Evolutionary conservation across 2,113 vertebrate species (phyloP).

Genomic region (Callorhinus ursinus): DNA sequence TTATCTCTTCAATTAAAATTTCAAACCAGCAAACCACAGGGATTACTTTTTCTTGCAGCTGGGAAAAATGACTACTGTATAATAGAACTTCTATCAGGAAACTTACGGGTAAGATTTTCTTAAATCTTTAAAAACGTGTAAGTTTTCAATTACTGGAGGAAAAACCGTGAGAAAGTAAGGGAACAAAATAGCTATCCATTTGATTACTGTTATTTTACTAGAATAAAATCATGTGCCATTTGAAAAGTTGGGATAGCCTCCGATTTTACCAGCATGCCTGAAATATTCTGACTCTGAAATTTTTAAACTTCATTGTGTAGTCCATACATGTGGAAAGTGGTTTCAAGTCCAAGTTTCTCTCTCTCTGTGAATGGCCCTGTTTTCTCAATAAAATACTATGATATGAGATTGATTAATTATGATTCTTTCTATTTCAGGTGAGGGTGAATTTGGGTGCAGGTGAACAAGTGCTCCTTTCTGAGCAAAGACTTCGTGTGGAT

Average conservation of each 20-base stretch:
- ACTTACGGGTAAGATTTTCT: slow-evolving; percentile 86
- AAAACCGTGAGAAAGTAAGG: not conserved
- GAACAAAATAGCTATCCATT: not conserved
- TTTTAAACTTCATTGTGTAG: not conserved
- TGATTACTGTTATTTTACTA: not conserved
- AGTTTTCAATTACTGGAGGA: not conserved
- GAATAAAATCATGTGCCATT: not conserved
- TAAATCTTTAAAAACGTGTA: not conserved
- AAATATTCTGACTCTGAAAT: not conserved
- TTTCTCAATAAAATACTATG: not conserved
- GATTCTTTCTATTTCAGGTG: slow-evolving; percentile 84
- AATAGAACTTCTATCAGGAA: slow-evolving; percentile 89
- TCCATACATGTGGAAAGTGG: not conserved
- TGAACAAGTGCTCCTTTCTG: slow-evolving; percentile 87
- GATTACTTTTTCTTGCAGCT: slow-evolving; percentile 93
- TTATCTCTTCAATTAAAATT: slow-evolving; percentile 89
- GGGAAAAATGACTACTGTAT: slow-evolving; percentile 89
- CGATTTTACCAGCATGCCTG: not conserved
- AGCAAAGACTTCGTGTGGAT: slow-evolving; percentile 87
- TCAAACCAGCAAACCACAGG: slow-evolving; percentile 89
- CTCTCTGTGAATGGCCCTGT: not conserved
- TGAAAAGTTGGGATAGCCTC: not conserved
- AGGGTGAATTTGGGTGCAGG: slow-evolving; percentile 89
- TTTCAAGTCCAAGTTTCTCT: not conserved
- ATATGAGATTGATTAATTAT: slow-evolving; percentile 2